Conservation (phyloP, 2,888 invertebrate species). For the Podabrus alpinus region DNA sequence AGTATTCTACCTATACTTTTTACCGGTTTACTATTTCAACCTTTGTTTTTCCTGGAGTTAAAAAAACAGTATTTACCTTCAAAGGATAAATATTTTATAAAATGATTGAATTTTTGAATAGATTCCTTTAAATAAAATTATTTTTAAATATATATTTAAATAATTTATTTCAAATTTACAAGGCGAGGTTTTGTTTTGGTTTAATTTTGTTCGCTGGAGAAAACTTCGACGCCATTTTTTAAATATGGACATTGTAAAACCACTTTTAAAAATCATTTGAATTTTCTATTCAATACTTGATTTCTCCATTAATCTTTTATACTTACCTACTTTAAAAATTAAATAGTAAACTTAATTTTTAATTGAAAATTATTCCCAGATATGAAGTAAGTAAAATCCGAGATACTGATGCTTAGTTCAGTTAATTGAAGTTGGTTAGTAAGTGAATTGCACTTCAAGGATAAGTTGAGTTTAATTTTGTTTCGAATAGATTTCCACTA, state of each 20-base stretch:
- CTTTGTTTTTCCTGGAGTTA: neutral
- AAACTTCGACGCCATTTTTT: too few species aligned
- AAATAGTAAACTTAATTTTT: too few species aligned
- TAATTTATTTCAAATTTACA: too few species aligned
- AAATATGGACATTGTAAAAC: too few species aligned
- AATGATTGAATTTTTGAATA: neutral
- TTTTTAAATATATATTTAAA: neutral
- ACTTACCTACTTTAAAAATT: too few species aligned
- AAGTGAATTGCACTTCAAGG: slow-evolving; percentile 2
- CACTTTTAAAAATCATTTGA: too few species aligned
- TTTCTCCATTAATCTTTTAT: too few species aligned
- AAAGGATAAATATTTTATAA: neutral
- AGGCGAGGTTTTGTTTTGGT: too few species aligned
- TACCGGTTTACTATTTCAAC: neutral
- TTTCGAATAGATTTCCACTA: slow-evolving; percentile 2
- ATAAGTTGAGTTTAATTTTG: slow-evolving; percentile 3
- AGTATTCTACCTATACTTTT: neutral
- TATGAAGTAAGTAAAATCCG: neutral
- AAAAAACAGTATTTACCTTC: neutral
- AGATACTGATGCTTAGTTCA: neutral
- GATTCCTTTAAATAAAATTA: neutral
- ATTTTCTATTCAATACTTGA: too few species aligned
- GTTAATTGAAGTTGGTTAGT: neutral
- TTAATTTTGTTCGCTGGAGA: too few species aligned
- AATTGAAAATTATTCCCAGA: neutral